Percentiles rank a stretch among this genome's conserved stretches.
phyloP scores from a whole-genome alignment of 2,888 invertebrate species.

The Formica aserva region DNA sequence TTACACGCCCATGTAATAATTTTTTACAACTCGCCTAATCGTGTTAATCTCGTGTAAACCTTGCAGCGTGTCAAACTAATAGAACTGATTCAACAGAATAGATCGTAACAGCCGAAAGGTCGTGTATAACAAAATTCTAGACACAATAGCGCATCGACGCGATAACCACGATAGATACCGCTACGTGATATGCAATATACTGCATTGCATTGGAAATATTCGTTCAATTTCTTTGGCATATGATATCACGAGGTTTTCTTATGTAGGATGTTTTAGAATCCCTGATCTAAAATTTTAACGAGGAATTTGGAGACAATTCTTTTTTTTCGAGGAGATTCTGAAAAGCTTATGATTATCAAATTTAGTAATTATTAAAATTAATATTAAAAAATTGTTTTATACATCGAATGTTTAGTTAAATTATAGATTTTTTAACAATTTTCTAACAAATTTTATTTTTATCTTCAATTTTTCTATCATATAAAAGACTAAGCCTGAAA shows the following conservation, averaged over 20 bases:
- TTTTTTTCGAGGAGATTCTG: neutral
- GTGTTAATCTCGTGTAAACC: constrained; percentile 27
- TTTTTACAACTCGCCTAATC: constrained; percentile 8
- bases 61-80: constrained; percentile 47
- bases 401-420: neutral
- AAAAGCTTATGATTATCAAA: neutral
- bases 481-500: neutral
- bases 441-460: neutral
- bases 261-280: constrained; percentile 4
- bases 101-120: constrained; percentile 51
- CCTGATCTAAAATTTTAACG: neutral
- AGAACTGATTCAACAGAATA: constrained; percentile 29
- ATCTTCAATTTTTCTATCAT: neutral
- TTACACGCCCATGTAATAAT: constrained; percentile 20
- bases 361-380: neutral
- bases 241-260: neutral
- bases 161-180: constrained; percentile 56
- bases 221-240: constrained; percentile 32
- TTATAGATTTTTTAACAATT: neutral
- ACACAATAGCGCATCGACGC: constrained; percentile 55
- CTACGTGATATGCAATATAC: neutral
- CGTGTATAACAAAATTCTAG: constrained; percentile 49
- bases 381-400: neutral
- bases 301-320: neutral
- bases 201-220: constrained; percentile 38